phyloP scores from a whole-genome alignment of 2,888 invertebrate species.

The Linyphia triangularis region DNA sequence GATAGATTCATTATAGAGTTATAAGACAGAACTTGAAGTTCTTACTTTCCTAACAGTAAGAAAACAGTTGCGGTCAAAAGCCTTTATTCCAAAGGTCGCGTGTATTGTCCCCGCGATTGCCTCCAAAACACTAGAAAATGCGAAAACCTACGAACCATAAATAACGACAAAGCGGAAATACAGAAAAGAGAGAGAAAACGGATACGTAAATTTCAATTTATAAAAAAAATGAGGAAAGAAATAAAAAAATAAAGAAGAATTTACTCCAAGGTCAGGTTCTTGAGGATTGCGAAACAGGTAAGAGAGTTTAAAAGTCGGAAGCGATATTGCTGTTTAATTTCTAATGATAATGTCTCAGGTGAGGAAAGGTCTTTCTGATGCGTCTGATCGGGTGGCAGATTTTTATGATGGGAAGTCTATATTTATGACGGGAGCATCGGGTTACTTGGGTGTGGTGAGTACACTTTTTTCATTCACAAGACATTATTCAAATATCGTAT shows the following conservation, averaged over 20 bases:
- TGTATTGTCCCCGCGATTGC: background rate
- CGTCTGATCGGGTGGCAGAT: constrained; percentile 1
- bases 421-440: constrained; percentile 32
- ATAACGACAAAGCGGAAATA: background rate
- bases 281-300: background rate
- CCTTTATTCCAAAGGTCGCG: background rate
- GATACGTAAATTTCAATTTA: background rate
- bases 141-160: background rate
- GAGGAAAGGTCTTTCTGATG: background rate
- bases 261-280: background rate
- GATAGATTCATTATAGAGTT: too few species aligned
- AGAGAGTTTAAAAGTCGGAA: background rate
- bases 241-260: background rate
- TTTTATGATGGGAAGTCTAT: constrained; percentile 45
- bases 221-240: background rate
- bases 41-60: background rate
- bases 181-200: background rate
- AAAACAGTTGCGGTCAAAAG: background rate
- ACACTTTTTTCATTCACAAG: background rate
- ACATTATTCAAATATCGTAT: background rate
- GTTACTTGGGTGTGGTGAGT: constrained; percentile 27
- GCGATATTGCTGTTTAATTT: background rate
- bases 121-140: background rate
- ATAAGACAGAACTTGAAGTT: too few species aligned
- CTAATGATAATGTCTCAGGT: background rate